These are phyloP conservation scores for Hedychridium roseum DNA, from an alignment of 2,888 invertebrate genomes.

Conservation along the genomic window DNA sequence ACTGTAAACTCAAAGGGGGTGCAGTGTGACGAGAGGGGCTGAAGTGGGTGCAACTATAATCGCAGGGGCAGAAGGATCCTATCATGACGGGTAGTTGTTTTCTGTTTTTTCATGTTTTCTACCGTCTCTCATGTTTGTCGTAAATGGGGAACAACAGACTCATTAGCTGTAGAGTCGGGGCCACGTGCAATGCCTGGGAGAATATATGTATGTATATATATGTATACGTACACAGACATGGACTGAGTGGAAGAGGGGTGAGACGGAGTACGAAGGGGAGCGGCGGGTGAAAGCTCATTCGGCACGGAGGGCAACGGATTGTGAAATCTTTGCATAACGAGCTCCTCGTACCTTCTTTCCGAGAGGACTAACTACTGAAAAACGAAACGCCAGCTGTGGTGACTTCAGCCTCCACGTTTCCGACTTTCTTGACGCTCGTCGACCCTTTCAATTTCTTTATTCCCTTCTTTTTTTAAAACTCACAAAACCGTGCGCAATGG, in stretches of 20 bases:
- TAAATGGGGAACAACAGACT: constrained; percentile 54
- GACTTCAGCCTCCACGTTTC: too few species aligned
- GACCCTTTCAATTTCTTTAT: too few species aligned
- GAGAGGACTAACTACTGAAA: too few species aligned
- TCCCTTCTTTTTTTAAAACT: too few species aligned
- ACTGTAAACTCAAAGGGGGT: background rate
- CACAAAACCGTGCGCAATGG: too few species aligned
- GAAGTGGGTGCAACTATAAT: constrained; percentile 13
- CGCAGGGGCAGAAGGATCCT: constrained; percentile 6
- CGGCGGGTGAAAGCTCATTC: constrained; percentile 43
- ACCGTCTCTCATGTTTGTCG: constrained; percentile 34
- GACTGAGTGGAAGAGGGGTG: too few species aligned
- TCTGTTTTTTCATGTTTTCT: background rate
- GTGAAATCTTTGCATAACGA: constrained; percentile 52
- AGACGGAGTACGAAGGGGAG: too few species aligned
- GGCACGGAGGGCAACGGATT: constrained; percentile 38
- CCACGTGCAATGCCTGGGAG: too few species aligned
- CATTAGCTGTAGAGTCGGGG: constrained; percentile 43
- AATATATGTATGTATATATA: too few species aligned
- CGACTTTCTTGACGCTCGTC: too few species aligned
- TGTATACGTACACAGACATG: too few species aligned
- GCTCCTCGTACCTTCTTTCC: constrained; percentile 36
- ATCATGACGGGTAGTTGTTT: background rate
- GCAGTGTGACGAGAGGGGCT: background rate
- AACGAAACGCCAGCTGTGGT: too few species aligned